A percentile compares a stretch with the other conserved stretches of the same genome.
phyloP scores from a whole-genome alignment of 2,797 vertebrate species.

The Tamandua tetradactyla region DNA sequence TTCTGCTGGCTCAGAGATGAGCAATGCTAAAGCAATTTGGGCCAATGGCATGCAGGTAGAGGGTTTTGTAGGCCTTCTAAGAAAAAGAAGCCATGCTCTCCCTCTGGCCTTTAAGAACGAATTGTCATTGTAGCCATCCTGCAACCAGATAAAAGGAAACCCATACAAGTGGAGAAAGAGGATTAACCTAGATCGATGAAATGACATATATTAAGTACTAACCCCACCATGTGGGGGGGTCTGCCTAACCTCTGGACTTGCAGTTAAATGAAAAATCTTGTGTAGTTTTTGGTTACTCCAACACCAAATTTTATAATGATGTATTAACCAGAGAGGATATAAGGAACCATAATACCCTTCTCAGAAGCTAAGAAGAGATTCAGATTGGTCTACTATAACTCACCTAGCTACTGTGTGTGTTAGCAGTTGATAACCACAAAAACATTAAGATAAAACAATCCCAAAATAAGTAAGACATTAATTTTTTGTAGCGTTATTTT shows the following conservation, averaged over 20 bases:
- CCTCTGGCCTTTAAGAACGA: neutral
- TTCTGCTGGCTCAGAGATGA: neutral
- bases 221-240: neutral
- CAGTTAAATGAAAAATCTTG: neutral
- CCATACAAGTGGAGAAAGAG: neutral
- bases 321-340: neutral
- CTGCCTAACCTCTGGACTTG: neutral
- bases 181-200: neutral
- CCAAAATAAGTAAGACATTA: slow-evolving; percentile 7
- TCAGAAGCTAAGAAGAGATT: neutral
- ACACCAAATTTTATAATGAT: neutral
- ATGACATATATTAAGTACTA: neutral
- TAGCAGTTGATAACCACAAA: neutral
- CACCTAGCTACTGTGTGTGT: neutral
- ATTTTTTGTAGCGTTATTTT: neutral
- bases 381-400: neutral
- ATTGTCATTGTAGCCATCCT: neutral
- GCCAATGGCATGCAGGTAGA: neutral
- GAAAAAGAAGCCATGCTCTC: neutral
- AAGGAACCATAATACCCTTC: neutral
- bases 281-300: neutral
- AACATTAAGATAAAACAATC: neutral
- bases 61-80: neutral
- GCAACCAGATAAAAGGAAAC: neutral
- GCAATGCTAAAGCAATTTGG: neutral